Conservation (phyloP, 2,113 vertebrate genomes). For the Ophthalmolycus amberensis region DNA sequence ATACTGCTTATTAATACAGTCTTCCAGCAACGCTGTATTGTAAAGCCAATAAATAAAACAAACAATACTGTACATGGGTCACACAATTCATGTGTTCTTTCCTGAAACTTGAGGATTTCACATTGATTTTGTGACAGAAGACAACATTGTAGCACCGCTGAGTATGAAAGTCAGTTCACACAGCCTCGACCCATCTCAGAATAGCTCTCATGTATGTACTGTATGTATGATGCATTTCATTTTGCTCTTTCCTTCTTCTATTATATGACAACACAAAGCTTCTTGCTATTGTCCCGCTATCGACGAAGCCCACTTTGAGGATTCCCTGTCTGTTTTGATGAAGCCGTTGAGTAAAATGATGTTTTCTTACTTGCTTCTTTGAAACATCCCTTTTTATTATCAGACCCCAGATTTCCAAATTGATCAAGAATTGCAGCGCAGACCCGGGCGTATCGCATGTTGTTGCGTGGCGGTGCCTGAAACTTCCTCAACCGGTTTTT, state of each 20-base stretch:
- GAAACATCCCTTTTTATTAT: slow-evolving; percentile 63
- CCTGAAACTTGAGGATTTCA: slow-evolving; percentile 63
- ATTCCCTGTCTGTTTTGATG: slow-evolving; percentile 24
- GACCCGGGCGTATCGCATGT: slow-evolving; percentile 16
- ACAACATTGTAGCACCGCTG: slow-evolving; percentile 70
- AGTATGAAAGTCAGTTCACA: slow-evolving; percentile 41
- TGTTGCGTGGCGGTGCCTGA: slow-evolving; percentile 25
- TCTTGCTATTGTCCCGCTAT: slow-evolving; percentile 43
- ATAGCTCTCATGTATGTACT: slow-evolving; percentile 1
- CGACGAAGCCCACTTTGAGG: slow-evolving; percentile 32
- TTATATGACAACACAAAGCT: slow-evolving; percentile 24
- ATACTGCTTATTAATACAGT: slow-evolving; percentile 75
- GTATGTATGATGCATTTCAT: neutral
- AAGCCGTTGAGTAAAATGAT: slow-evolving; percentile 24
- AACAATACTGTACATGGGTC: slow-evolving; percentile 74
- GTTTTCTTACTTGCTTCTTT: slow-evolving; percentile 30
- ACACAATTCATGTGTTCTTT: slow-evolving; percentile 65
- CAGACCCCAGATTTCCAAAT: slow-evolving; percentile 26
- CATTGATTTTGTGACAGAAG: slow-evolving; percentile 55
- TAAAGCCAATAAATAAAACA: slow-evolving; percentile 83
- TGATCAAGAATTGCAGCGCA: slow-evolving; percentile 31
- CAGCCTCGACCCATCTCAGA: slow-evolving; percentile 29
- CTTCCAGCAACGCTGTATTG: slow-evolving; percentile 71
- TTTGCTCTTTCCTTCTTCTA: slow-evolving; percentile 18
- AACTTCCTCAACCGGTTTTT: slow-evolving; percentile 19